These are phyloP conservation scores for Platanista minor DNA, from an alignment of 2,113 vertebrate species.

Conservation along the genomic window DNA sequence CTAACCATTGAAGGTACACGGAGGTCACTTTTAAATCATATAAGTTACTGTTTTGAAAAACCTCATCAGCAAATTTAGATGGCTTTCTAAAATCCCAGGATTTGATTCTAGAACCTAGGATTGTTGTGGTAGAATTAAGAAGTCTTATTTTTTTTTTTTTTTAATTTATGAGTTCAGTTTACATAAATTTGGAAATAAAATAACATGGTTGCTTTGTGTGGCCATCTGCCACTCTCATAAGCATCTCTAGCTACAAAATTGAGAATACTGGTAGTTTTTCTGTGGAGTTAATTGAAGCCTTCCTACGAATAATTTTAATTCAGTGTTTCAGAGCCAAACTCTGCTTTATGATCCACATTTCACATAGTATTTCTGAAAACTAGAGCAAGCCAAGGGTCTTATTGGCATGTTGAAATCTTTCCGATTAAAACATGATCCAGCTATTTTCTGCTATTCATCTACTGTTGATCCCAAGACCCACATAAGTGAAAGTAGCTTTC, in stretches of 20 bases:
- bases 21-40: background rate
- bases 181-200: slow-evolving; percentile 83
- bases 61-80: background rate
- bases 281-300: slow-evolving; percentile 80
- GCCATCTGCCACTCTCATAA: slow-evolving; percentile 82
- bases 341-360: slow-evolving; percentile 76
- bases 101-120: slow-evolving; percentile 49
- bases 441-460: slow-evolving; percentile 48
- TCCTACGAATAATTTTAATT: slow-evolving; percentile 84
- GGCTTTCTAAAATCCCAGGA: slow-evolving; percentile 16
- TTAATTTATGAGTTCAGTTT: slow-evolving; percentile 77
- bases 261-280: slow-evolving; percentile 79
- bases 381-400: slow-evolving; percentile 65
- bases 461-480: slow-evolving; percentile 7
- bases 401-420: slow-evolving; percentile 68
- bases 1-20: background rate
- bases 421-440: slow-evolving; percentile 66
- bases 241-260: slow-evolving; percentile 77
- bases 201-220: slow-evolving; percentile 78
- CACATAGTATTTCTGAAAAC: slow-evolving; percentile 69
- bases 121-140: slow-evolving; percentile 61
- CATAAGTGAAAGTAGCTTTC: background rate
- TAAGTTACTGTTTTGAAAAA: background rate
- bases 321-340: slow-evolving; percentile 78
- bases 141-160: slow-evolving; percentile 80